A percentile compares a stretch with the other conserved stretches of the same genome.
Conservation (phyloP, 2,888 invertebrate genomes). For the Apodemia zela region DNA sequence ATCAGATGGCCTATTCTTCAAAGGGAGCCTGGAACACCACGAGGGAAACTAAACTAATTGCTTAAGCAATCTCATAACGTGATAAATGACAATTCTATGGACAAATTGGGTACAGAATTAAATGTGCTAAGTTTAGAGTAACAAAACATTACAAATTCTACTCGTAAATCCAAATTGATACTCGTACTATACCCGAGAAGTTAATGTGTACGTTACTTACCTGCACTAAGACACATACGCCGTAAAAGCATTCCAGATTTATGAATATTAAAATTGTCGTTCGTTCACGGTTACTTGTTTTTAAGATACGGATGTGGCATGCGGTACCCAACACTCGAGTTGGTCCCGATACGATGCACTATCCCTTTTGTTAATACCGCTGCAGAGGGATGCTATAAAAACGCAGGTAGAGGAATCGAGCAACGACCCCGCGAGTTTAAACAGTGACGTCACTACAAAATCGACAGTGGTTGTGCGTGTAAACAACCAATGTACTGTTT, state of each 20-base stretch:
- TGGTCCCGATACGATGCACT: slow-evolving; percentile 27
- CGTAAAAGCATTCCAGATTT: background rate
- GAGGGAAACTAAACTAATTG: no score
- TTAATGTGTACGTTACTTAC: background rate
- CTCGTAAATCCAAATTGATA: background rate
- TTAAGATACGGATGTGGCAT: slow-evolving; percentile 11
- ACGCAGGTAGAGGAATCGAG: slow-evolving; percentile 71
- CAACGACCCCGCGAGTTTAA: slow-evolving; percentile 68
- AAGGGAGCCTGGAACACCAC: no score
- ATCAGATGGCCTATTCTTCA: no score
- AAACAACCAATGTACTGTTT: background rate
- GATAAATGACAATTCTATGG: no score
- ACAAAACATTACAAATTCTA: no score
- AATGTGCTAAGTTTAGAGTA: no score
- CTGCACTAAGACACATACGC: background rate
- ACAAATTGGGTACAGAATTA: no score
- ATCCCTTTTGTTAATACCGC: slow-evolving; percentile 49
- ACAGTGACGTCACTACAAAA: slow-evolving; percentile 60
- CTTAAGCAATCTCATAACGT: no score
- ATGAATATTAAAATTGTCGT: background rate
- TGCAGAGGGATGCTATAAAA: slow-evolving; percentile 72
- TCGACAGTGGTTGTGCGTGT: slow-evolving; percentile 25
- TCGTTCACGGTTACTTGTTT: slow-evolving; percentile 1
- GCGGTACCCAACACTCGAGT: background rate
- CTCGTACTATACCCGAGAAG: background rate